These are phyloP conservation scores for Pangasius larnaudii DNA, from an alignment of 2,797 vertebrate genomes.

Conservation along the genomic window DNA sequence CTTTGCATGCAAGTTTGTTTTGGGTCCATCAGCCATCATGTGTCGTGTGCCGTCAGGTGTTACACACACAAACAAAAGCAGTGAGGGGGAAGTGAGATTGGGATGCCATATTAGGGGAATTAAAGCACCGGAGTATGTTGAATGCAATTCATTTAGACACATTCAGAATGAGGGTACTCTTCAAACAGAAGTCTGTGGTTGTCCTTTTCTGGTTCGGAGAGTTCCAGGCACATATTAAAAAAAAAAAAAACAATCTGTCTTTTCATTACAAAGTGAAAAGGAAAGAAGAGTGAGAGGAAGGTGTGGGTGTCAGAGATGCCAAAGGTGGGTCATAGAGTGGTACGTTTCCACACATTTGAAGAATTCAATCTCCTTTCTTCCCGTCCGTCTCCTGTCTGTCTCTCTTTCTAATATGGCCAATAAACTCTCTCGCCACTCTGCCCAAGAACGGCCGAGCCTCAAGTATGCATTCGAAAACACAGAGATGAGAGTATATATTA, in stretches of 20 bases:
- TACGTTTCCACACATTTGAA: constrained; percentile 18
- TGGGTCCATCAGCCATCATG: constrained; percentile 40
- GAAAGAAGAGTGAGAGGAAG: constrained; percentile 20
- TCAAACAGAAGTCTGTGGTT: constrained; percentile 8
- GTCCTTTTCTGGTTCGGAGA: neutral
- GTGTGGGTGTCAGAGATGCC: constrained; percentile 23
- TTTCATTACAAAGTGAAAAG: constrained; percentile 24
- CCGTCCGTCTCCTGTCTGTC: neutral
- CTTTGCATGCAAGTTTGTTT: constrained; percentile 28
- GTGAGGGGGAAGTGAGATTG: neutral
- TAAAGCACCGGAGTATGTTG: neutral
- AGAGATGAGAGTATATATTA: constrained; percentile 37
- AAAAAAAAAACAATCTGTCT: constrained; percentile 12
- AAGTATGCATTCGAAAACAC: constrained; percentile 39
- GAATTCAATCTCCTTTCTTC: constrained; percentile 2
- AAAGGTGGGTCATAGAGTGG: constrained; percentile 38
- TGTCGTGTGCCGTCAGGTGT: constrained; percentile 33
- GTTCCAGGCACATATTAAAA: constrained; percentile 26
- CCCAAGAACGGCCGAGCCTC: constrained; percentile 27
- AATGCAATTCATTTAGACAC: neutral
- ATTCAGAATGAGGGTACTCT: neutral
- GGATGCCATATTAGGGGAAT: neutral
- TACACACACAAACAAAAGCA: constrained; percentile 49
- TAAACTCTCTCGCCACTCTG: constrained; percentile 32
- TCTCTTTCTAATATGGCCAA: constrained; percentile 33